Percentiles rank a stretch among this genome's conserved stretches.
phyloP scores from a whole-genome alignment of 2,113 vertebrate species.

The Stegostoma tigrinum region DNA sequence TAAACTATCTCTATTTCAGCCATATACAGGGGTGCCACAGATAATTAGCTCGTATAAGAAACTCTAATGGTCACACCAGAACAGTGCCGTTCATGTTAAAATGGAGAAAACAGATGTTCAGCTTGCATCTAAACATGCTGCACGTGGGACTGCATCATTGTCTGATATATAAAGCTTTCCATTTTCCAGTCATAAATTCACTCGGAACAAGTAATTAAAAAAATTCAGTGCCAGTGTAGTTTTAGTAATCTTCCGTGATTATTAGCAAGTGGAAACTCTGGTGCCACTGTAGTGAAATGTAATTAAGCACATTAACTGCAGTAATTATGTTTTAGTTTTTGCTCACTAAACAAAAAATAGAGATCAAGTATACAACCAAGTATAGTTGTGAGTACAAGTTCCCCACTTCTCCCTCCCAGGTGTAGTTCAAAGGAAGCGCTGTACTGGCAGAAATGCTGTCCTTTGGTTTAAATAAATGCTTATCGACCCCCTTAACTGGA shows the following conservation, averaged over 20 bases:
- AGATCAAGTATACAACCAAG: not conserved
- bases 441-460: not conserved
- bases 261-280: not conserved
- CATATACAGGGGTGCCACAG: not conserved
- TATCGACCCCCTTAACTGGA: not conserved
- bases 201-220: not conserved
- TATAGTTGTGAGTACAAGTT: not conserved
- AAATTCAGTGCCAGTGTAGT: not conserved
- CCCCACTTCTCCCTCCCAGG: not conserved
- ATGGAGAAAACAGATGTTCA: not conserved
- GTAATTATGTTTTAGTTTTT: not conserved
- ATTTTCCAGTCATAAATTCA: not conserved
- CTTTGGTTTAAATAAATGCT: not conserved
- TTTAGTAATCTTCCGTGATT: not conserved
- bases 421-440: not conserved
- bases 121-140: not conserved
- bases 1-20: not conserved
- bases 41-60: not conserved
- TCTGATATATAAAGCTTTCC: not conserved
- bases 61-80: not conserved
- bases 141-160: not conserved
- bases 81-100: not conserved
- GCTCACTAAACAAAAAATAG: not conserved
- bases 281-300: not conserved
- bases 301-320: not conserved